phyloP scores from a whole-genome alignment of 2,888 invertebrate genomes.

The Eledone cirrhosa region DNA sequence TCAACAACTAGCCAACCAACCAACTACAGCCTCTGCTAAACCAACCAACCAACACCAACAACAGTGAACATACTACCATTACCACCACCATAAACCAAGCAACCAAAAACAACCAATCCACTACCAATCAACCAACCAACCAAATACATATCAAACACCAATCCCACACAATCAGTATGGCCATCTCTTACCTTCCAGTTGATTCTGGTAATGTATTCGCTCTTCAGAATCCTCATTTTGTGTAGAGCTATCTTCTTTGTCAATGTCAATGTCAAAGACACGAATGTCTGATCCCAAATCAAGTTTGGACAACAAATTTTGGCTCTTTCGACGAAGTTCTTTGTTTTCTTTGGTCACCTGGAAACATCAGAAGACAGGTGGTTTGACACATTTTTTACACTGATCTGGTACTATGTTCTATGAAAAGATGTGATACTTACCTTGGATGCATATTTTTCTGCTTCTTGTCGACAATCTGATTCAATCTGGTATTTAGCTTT shows the following conservation, averaged over 20 bases:
- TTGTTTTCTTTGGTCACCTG: constrained; percentile 46
- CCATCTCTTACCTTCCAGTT: not conserved
- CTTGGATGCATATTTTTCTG: constrained; percentile 55
- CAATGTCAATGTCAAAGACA: constrained; percentile 36
- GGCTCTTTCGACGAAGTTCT: constrained; percentile 48
- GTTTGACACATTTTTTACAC: not conserved
- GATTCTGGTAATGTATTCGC: constrained; percentile 9
- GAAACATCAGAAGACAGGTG: not conserved
- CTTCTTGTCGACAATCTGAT: constrained; percentile 51
- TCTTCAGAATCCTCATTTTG: constrained; percentile 33
- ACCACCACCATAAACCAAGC: no score
- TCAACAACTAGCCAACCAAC: no score
- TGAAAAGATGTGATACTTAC: constrained; percentile 35
- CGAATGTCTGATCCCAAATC: constrained; percentile 33
- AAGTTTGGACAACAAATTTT: constrained; percentile 36
- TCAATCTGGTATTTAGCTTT: constrained; percentile 55
- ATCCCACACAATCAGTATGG: no score
- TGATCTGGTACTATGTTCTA: no score
- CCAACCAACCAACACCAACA: no score
- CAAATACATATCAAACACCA: no score
- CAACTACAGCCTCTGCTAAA: no score
- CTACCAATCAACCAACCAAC: no score
- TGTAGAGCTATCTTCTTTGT: constrained; percentile 34
- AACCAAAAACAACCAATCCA: no score
- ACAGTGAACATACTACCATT: no score